These are phyloP conservation scores for Eremophila alpestris DNA, from an alignment of 2,797 vertebrate species.

Conservation along the genomic window DNA sequence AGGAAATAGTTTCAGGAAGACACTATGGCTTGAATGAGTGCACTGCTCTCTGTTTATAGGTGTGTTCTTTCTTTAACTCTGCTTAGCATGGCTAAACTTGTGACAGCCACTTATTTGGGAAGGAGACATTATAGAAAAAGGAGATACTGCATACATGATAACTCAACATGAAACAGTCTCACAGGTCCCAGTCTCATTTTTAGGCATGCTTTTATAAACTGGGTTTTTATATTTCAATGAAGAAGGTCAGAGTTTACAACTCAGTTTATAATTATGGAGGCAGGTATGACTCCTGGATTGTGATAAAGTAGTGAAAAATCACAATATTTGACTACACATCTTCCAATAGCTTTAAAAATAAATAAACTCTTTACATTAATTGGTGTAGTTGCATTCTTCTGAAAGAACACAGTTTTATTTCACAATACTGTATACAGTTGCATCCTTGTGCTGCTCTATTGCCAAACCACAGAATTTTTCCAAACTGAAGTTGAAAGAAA, in stretches of 20 bases:
- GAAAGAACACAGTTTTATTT: neutral
- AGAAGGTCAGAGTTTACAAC: neutral
- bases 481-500: neutral
- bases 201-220: neutral
- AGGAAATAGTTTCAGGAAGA: neutral
- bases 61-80: neutral
- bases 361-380: neutral
- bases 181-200: neutral
- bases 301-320: neutral
- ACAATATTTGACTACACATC: neutral
- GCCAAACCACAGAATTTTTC: conserved; percentile 20
- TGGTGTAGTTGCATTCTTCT: neutral
- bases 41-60: neutral
- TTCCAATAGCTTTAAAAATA: neutral
- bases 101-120: neutral
- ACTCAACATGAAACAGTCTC: neutral
- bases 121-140: neutral
- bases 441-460: neutral
- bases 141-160: neutral
- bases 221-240: neutral
- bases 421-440: neutral
- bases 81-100: neutral
- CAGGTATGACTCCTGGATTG: neutral
- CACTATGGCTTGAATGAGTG: neutral
- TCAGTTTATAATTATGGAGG: neutral